These are phyloP conservation scores for Spermophilus dauricus DNA, from an alignment of 2,113 vertebrate genomes.

Conservation along the genomic window DNA sequence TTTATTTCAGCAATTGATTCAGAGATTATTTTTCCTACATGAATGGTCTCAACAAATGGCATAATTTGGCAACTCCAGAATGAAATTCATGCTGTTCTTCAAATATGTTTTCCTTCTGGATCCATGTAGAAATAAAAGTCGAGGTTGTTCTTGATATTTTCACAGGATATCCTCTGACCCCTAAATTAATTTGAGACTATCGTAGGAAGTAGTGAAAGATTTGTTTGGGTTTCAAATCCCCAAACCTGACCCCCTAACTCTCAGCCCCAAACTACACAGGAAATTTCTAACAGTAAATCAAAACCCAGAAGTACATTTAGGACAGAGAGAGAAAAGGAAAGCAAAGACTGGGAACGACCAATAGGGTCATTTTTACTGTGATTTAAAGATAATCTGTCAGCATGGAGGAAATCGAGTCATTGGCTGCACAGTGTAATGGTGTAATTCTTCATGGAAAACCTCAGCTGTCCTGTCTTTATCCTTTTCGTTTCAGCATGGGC, in stretches of 20 bases:
- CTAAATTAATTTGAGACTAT: constrained; percentile 70
- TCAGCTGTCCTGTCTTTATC: background rate
- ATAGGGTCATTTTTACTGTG: constrained; percentile 33
- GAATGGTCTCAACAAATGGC: background rate
- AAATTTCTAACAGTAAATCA: constrained; percentile 83
- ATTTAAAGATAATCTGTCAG: constrained; percentile 50
- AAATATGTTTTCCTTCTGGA: background rate
- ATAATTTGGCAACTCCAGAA: background rate
- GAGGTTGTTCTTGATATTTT: constrained; percentile 62
- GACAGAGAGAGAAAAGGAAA: constrained; percentile 53
- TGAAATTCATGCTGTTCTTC: background rate
- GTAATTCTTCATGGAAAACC: background rate
- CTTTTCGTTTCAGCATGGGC: background rate
- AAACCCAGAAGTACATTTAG: constrained; percentile 31
- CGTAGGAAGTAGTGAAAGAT: constrained; percentile 67
- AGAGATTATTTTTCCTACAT: background rate
- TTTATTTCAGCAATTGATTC: constrained; percentile 42
- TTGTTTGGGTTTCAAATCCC: constrained; percentile 76
- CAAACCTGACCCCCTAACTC: constrained; percentile 66
- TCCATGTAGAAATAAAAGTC: constrained; percentile 43
- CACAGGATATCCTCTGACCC: constrained; percentile 68
- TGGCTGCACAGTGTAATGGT: background rate
- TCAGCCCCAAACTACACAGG: constrained; percentile 72
- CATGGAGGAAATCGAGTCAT: constrained; percentile 7
- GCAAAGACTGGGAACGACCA: constrained; percentile 26